A percentile compares a stretch with the other conserved stretches of the same genome.
These are phyloP conservation scores for Perodicticus potto DNA, from an alignment of 2,797 vertebrate genomes.

Conservation along the genomic window DNA sequence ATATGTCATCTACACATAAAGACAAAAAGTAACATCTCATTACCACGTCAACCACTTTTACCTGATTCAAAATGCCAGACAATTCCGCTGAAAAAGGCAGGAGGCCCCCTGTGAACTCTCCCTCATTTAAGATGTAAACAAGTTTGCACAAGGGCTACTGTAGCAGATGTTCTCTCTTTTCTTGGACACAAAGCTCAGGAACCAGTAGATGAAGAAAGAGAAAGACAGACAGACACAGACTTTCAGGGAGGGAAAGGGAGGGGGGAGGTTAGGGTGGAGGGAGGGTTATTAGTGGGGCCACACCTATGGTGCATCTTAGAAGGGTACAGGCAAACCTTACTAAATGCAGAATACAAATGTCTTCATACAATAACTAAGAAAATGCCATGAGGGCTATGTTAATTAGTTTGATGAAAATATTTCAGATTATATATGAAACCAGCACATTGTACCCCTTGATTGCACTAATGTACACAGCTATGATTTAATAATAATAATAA, in stretches of 20 bases:
- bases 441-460: too few relatives aligned
- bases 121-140: background rate
- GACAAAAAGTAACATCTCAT: background rate
- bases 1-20: background rate
- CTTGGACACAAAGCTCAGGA: background rate
- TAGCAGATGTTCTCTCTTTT: slow-evolving; percentile 1
- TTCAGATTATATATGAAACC: too few relatives aligned
- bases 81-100: background rate
- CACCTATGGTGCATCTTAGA: too few relatives aligned
- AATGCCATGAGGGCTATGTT: too few relatives aligned
- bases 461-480: too few relatives aligned
- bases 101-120: background rate
- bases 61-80: background rate
- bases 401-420: too few relatives aligned
- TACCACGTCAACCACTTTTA: background rate
- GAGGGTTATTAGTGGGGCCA: too few relatives aligned
- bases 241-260: background rate
- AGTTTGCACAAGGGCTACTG: background rate
- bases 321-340: too few relatives aligned
- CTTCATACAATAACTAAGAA: too few relatives aligned
- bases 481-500: too few relatives aligned
- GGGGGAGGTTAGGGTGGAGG: too few relatives aligned
- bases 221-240: background rate
- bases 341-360: too few relatives aligned
- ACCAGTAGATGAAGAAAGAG: background rate